phyloP scores from a whole-genome alignment of 2,113 vertebrate species.

The Campylomormyrus tamandua region DNA sequence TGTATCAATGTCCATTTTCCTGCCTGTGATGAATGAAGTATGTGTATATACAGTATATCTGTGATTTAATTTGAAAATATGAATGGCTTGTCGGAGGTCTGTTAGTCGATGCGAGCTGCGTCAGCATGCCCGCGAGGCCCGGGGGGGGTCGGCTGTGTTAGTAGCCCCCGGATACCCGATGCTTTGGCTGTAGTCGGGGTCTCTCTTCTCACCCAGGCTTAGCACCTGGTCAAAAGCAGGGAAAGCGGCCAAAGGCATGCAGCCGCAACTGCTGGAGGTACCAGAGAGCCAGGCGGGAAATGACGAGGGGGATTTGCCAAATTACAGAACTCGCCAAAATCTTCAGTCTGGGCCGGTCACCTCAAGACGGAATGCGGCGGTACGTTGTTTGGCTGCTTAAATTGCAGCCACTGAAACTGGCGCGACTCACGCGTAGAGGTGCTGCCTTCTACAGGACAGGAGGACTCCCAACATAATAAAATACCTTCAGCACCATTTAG shows the following conservation, averaged over 20 bases:
- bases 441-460: neutral
- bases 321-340: neutral
- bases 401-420: neutral
- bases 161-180: neutral
- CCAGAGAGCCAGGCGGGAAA: neutral
- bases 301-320: neutral
- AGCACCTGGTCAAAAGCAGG: neutral
- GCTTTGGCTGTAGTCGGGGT: neutral
- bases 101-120: neutral
- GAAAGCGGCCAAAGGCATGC: neutral
- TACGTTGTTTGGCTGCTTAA: neutral
- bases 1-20: neutral
- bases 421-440: neutral
- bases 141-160: neutral
- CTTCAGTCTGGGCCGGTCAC: neutral
- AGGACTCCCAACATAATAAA: neutral
- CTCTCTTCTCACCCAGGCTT: neutral
- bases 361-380: neutral
- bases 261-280: neutral
- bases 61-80: neutral
- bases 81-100: neutral
- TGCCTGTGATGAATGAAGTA: neutral
- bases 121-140: neutral
- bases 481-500: neutral
- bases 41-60: neutral